A percentile compares a stretch with the other conserved stretches of the same genome.
phyloP scores from a whole-genome alignment of 2,113 vertebrate genomes.

The Mugil cephalus region DNA sequence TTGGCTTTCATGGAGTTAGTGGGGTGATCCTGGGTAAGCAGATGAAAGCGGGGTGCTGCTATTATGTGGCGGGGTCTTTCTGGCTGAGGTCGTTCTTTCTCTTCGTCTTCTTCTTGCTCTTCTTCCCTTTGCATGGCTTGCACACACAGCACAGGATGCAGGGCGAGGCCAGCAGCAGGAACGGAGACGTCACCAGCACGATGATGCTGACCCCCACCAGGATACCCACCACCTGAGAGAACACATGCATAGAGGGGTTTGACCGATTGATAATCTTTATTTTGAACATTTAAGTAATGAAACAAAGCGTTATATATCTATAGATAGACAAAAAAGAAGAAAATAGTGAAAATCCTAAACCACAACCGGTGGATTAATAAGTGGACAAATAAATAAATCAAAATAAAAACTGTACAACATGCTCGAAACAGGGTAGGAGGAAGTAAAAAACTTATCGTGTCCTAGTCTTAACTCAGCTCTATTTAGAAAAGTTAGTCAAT shows the following conservation, averaged over 20 bases:
- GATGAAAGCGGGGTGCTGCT: slow-evolving; percentile 42
- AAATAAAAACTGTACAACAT: no score
- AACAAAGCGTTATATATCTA: no score
- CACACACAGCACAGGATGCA: slow-evolving; percentile 96
- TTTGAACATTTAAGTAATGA: no score
- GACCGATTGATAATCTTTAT: no score
- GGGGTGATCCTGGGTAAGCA: slow-evolving; percentile 12
- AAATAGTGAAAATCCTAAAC: no score
- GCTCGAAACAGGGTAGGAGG: no score
- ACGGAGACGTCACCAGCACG: slow-evolving; percentile 93
- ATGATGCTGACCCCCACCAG: slow-evolving; percentile 93
- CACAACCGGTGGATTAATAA: no score
- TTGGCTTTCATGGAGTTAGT: slow-evolving; percentile 7
- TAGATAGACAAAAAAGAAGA: no score
- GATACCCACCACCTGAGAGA: slow-evolving; percentile 94
- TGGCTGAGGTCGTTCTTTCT: slow-evolving; percentile 71
- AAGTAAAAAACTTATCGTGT: no score
- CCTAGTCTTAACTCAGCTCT: no score
- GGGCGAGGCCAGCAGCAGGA: slow-evolving; percentile 94
- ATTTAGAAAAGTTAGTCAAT: no score
- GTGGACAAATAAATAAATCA: no score
- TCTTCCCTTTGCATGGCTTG: slow-evolving; percentile 90
- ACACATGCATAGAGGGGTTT: neutral
- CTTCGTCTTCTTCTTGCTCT: slow-evolving; percentile 77
- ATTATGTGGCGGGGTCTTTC: slow-evolving; percentile 77